Base-by-base conservation (phyloP, 2,113 vertebrate species). In the Pitta sordida region DNA sequence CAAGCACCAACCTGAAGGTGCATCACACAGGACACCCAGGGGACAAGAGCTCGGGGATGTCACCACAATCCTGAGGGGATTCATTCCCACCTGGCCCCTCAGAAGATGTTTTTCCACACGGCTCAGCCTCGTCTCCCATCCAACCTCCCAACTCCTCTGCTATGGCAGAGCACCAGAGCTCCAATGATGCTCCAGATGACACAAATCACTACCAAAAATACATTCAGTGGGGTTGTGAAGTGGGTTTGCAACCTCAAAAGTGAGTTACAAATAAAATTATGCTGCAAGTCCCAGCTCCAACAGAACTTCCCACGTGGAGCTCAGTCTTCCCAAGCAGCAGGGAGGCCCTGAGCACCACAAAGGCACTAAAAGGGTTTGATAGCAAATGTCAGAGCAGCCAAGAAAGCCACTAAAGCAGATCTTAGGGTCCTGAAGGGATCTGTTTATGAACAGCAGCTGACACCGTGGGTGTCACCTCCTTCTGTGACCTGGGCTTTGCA, bases 401-500 rank as follows among this genome's bases (percentile, higher is more conserved):
- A 18, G 27, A 65, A 43, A 29, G 1, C 22, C 39, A 17, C n/a
- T 30, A 48, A 12, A 46, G 9, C 32, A 60, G 7, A 34, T 3
- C 15, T 19, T 27, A 13, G 19, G 4, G 4, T 5, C 7, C 48
- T 4, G 14, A 23, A 56, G 53, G 15, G 21, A 49, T 10, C 4
- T 10, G 6, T 19, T 3, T 1, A 1, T 9, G 3, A 7, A 1
- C 0, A 3, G 53, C 27, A 4, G 4, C 44, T 26, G 10, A 9
- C 13, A 32, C 13, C 15, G 0, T 0, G 2, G 16, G 10, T 17
- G 23, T 26, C 52, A 37, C 23, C 32, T n/a, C 43, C 44, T 27
- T 3, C 16, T 14, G 3, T 1, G 5, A 3, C 10, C 32, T 11
- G 17, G 21, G 15, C 7, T 23, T 30, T 10, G 13, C 16, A 27